phyloP scores from a whole-genome alignment of 1,140 invertebrate genomes.

The Cylas formicarius region DNA sequence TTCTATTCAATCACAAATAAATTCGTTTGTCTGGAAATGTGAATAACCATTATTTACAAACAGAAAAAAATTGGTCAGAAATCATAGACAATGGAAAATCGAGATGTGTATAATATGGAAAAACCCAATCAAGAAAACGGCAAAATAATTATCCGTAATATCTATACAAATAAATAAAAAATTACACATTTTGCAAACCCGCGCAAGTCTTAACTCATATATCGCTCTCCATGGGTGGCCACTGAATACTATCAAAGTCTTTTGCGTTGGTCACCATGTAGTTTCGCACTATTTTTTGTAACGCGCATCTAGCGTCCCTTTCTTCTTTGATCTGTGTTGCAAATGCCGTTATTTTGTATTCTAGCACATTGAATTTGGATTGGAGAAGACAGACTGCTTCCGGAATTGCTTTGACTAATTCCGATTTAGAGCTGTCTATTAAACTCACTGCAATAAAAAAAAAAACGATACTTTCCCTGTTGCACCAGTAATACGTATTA shows the following conservation, averaged over 20 bases:
- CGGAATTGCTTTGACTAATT: slow-evolving; percentile 20
- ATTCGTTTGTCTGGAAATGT: no score
- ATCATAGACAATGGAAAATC: no score
- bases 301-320: slow-evolving; percentile 29
- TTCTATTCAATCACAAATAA: no score
- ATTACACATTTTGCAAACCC: no score
- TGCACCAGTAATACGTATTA: no score
- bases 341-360: slow-evolving; percentile 32
- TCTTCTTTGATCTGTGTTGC: slow-evolving; percentile 37
- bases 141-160: no score
- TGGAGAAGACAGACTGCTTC: slow-evolving; percentile 30
- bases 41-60: no score
- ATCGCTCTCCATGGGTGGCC: slow-evolving; percentile 36
- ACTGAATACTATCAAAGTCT: slow-evolving; percentile 29
- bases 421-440: slow-evolving; percentile 22
- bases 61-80: no score
- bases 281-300: slow-evolving; percentile 38
- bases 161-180: no score
- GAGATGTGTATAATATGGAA: no score
- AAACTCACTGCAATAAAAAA: slow-evolving; percentile 28
- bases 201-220: no score
- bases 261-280: slow-evolving; percentile 29
- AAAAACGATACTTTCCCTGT: slow-evolving; percentile 14
- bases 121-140: no score
- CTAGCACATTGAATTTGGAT: slow-evolving; percentile 35